Conservation (phyloP, 2,888 invertebrate genomes). For the Nephrotoma appendiculata region DNA sequence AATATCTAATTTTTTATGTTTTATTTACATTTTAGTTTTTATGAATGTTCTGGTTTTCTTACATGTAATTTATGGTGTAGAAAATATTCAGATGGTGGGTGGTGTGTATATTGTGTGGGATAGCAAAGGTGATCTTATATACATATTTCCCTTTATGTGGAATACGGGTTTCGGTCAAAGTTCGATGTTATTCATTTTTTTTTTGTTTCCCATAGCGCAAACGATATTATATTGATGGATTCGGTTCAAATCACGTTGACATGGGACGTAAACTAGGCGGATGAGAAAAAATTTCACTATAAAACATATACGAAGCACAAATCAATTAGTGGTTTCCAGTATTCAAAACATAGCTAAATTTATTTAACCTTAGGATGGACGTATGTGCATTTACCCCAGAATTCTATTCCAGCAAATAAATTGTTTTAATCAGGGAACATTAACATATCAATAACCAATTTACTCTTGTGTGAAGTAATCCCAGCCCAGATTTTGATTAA, state of each 20-base stretch:
- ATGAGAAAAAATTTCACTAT: too few species aligned
- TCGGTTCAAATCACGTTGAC: background rate
- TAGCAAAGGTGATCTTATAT: background rate
- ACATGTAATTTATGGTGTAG: background rate
- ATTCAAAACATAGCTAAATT: too few species aligned
- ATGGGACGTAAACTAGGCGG: too few species aligned
- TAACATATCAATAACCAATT: too few species aligned
- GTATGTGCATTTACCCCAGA: too few species aligned
- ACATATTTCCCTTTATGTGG: background rate
- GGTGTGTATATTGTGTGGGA: background rate
- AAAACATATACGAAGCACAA: too few species aligned
- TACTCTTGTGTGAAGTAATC: too few species aligned
- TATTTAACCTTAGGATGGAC: too few species aligned
- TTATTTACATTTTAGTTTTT: background rate
- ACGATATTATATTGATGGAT: background rate
- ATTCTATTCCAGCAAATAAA: too few species aligned
- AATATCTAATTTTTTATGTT: background rate
- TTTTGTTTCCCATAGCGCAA: background rate
- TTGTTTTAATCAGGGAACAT: too few species aligned
- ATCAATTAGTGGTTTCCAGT: too few species aligned
- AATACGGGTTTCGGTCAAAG: background rate
- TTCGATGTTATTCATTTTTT: background rate
- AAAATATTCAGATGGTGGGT: background rate
- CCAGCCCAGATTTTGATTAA: too few species aligned
- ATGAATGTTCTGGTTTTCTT: background rate